Evolutionary conservation across 1,140 invertebrate genomes (phyloP), one percentile per base, ranked within the genome.

Genomic region (Diprion similis): DNA sequence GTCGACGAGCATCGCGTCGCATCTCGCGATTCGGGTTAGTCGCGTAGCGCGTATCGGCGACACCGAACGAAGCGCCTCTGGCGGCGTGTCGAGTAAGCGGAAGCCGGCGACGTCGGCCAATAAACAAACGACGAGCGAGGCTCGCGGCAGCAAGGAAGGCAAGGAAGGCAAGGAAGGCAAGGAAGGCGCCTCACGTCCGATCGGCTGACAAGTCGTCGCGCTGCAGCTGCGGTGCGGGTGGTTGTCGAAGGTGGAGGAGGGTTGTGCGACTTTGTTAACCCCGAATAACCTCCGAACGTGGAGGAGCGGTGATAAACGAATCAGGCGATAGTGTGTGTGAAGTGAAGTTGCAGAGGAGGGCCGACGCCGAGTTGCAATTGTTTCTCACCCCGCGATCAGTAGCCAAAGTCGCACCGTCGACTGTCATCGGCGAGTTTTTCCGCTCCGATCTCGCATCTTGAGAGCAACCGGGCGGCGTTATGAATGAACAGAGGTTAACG

Each of bases 121-220:
- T 79, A 79, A 78, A 79, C 78, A 79, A 79, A 79, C 77, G 71
- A 13, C 66, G 18, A 15, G 13, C 15, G 66, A 45, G 18, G 37
- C 11, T 68, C 66, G 66, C 13, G 17, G 13, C 59, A 4, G 13
- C 17, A 3, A 7, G 13, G 51, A 17, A 59, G n/a, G 51, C 11
- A 59, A 13, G 51, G 6, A 9, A 59, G 51, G n/a, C 11, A 13
- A 59, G 51, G 51, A 17, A 59, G n/a, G 51, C 11, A 59, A 13
- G 51, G 6, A 9, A 59, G 51, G n/a, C 11, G 51, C 11, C 51
- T 59, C 11, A 17, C 11, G 51, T 59, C 51, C 6, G 11, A 17
- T 17, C n/a, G n/a, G 6, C 4, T 59, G 24, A 37, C 24, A 37
- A 37, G 24, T 37, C 24, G 24, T 37, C 24, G 24, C 24, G 51